Base-by-base conservation (phyloP, 1,140 invertebrate genomes). In the Proctacanthus coquilletti region DNA sequence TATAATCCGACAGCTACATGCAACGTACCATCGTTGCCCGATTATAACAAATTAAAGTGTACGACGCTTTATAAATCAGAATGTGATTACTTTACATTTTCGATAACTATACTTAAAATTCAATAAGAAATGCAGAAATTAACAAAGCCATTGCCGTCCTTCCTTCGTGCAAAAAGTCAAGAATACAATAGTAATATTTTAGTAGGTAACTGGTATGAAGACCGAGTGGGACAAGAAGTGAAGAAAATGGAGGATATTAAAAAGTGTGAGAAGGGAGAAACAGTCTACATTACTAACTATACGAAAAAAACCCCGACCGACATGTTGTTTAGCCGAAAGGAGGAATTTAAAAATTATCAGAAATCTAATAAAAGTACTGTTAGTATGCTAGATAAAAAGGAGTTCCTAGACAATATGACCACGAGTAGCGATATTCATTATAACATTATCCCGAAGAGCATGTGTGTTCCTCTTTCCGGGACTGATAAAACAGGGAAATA, bases 131-230 rank as follows among this genome's bases (percentile, higher is more conserved):
- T n/a, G n/a, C n/a, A n/a, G n/a, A n/a, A n/a, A n/a, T n/a, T n/a
- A n/a, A n/a, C n/a, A n/a, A n/a, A n/a, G n/a, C n/a, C n/a, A n/a
- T n/a, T n/a, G n/a, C n/a, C n/a, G n/a, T n/a, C 23, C 23, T 8
- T 25, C 6, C n/a, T 25, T 25, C n/a, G 23, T 25, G n/a, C 6
- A 25, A 25, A 25, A 25, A 25, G 23, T 25, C n/a, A 25, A 6
- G 23, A 25, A 25, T 25, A 25, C 25, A 27, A n/a, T n/a, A 27
- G n/a, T 9, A n/a, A 27, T 9, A n/a, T 27, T 9, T n/a, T 27
- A n/a, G 25, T 27, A n/a, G 25, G 25, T n/a, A 27, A 27, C 25
- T 27, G 25, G 25, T 27, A 9, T n/a, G 25, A 27, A n/a, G 25
- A 27, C 25, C 25, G 25, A n/a, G n/a, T 27, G 9, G 25, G 9